phyloP scores from a whole-genome alignment of 2,113 vertebrate genomes.

The Microcebus tavaratra region DNA sequence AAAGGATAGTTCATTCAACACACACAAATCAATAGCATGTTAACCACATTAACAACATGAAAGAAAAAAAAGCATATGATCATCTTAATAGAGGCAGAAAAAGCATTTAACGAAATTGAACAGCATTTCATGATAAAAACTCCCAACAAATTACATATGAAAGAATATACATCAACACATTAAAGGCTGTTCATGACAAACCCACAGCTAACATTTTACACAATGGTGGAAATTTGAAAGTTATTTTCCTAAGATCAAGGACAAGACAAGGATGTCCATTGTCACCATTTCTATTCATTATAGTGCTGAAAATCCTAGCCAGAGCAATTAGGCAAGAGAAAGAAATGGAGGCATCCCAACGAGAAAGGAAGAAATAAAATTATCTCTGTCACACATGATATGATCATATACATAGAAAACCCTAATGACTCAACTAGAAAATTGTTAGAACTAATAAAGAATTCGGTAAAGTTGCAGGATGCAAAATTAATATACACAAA shows the following conservation, averaged over 20 bases:
- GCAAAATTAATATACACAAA: background rate
- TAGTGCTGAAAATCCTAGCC: background rate
- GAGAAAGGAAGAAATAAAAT: background rate
- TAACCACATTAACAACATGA: background rate
- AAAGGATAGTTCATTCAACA: background rate
- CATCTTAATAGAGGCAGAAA: background rate
- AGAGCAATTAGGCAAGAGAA: background rate
- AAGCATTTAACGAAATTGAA: background rate
- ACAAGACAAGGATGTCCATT: no score
- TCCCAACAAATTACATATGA: background rate
- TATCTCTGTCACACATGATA: background rate
- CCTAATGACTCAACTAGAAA: background rate
- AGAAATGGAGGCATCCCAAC: background rate
- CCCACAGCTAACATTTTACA: no score
- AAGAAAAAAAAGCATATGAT: background rate
- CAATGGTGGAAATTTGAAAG: no score
- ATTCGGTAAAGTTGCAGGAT: background rate
- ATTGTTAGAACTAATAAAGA: background rate
- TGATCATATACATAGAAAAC: background rate
- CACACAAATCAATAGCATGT: background rate
- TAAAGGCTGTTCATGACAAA: background rate
- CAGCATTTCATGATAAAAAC: background rate
- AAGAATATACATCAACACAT: background rate
- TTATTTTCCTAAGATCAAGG: no score
- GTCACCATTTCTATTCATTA: background rate